Evolutionary conservation across 2,797 vertebrate genomes (phyloP).

Genomic region (Chrosomus eos): DNA sequence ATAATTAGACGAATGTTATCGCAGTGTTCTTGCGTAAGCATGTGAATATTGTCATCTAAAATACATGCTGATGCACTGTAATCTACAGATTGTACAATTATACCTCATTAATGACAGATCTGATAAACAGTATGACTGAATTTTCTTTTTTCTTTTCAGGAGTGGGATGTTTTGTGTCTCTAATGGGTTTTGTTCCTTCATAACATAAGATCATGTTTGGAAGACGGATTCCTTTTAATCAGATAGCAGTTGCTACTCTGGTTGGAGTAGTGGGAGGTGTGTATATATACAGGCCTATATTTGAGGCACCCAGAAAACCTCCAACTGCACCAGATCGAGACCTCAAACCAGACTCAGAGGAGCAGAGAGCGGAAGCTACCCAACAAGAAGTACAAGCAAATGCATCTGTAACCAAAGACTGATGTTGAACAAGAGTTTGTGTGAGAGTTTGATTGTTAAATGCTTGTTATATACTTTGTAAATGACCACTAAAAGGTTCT

Average conservation of each 20-base stretch:
- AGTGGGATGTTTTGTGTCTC: background rate
- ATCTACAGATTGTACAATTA: background rate
- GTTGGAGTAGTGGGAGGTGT: slow-evolving; percentile 85
- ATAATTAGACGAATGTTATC: background rate
- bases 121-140: too few relatives aligned
- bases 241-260: slow-evolving; percentile 74
- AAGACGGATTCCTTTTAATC: slow-evolving; percentile 75
- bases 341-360: background rate
- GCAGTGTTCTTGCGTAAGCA: background rate
- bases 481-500: background rate
- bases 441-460: background rate
- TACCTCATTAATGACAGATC: background rate
- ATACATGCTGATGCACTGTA: too few relatives aligned
- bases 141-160: background rate
- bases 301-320: slow-evolving; percentile 67
- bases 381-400: background rate
- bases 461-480: background rate
- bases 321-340: slow-evolving; percentile 54
- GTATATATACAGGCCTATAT: slow-evolving; percentile 88
- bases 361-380: slow-evolving; percentile 5
- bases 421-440: background rate
- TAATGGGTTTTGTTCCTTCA: background rate
- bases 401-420: slow-evolving; percentile 5
- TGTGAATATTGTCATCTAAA: background rate
- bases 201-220: slow-evolving; percentile 67